phyloP scores from a whole-genome alignment of 2,888 invertebrate genomes.

The Lasius fuliginosus region DNA sequence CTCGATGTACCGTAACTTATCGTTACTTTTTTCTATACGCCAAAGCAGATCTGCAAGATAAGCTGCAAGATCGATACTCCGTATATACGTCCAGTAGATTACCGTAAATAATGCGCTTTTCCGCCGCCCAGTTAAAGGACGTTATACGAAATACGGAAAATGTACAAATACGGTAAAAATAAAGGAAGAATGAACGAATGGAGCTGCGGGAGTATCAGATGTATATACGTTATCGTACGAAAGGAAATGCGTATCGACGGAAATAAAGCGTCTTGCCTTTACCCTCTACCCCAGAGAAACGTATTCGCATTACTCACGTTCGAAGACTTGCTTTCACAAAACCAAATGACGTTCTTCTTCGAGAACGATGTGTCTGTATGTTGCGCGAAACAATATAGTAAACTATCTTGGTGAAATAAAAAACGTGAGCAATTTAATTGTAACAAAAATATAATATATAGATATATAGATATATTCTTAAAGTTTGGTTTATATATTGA shows the following conservation, averaged over 20 bases:
- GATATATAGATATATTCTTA: neutral
- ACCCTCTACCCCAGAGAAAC: slow-evolving; percentile 39
- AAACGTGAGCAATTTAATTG: neutral
- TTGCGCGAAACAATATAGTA: slow-evolving; percentile 17
- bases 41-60: slow-evolving; percentile 36
- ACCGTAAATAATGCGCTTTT: slow-evolving; percentile 52
- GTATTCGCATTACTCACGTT: slow-evolving; percentile 67
- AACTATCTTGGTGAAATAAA: slow-evolving; percentile 9
- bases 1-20: slow-evolving; percentile 24
- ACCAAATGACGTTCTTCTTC: slow-evolving; percentile 62
- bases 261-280: slow-evolving; percentile 59
- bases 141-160: slow-evolving; percentile 25
- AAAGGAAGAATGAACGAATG: slow-evolving; percentile 49
- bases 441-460: slow-evolving; percentile 2
- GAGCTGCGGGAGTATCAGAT: slow-evolving; percentile 45
- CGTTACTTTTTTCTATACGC: slow-evolving; percentile 24
- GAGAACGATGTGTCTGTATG: slow-evolving; percentile 33
- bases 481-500: neutral
- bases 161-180: slow-evolving; percentile 43
- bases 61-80: slow-evolving; percentile 35
- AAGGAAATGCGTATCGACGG: slow-evolving; percentile 65
- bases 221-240: slow-evolving; percentile 44
- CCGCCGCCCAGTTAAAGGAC: slow-evolving; percentile 35
- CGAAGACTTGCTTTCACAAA: slow-evolving; percentile 62
- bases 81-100: slow-evolving; percentile 36